These are phyloP conservation scores for Xiphophorus maculatus DNA, from an alignment of 2,113 vertebrate genomes.

Conservation along the genomic window DNA sequence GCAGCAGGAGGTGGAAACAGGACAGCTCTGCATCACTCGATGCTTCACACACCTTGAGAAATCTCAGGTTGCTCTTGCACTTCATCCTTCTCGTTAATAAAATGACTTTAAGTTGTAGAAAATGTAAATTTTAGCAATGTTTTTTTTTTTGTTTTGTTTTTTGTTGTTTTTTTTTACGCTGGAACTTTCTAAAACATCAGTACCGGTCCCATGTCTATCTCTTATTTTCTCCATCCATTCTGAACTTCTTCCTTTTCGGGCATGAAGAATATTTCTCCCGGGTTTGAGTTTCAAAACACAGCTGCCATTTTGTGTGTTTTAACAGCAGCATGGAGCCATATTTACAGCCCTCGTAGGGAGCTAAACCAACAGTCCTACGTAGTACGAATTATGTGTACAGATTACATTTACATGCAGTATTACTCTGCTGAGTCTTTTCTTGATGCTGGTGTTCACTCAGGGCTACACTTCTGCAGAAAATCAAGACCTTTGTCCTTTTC, in stretches of 20 bases:
- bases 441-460: conserved; percentile 54
- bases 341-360: conserved; percentile 48
- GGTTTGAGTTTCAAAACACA: conserved; percentile 3
- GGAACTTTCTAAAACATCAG: background rate
- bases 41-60: no score
- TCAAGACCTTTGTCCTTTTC: conserved; percentile 4
- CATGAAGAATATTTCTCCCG: conserved; percentile 16
- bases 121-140: background rate
- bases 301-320: background rate
- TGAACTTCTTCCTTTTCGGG: conserved; percentile 13
- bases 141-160: no score
- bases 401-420: conserved; percentile 35
- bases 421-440: conserved; percentile 15
- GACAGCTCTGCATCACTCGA: no score
- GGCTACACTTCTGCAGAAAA: conserved; percentile 42
- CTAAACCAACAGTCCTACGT: conserved; percentile 18
- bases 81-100: background rate
- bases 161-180: background rate
- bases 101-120: background rate
- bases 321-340: conserved; percentile 17
- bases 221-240: conserved; percentile 23
- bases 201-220: background rate
- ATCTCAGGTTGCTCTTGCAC: no score
- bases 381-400: conserved; percentile 16
- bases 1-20: background rate